Percentiles rank a stretch among this genome's conserved stretches.
These are phyloP conservation scores for Bubo bubo DNA, from an alignment of 2,113 vertebrate genomes.

Conservation along the genomic window DNA sequence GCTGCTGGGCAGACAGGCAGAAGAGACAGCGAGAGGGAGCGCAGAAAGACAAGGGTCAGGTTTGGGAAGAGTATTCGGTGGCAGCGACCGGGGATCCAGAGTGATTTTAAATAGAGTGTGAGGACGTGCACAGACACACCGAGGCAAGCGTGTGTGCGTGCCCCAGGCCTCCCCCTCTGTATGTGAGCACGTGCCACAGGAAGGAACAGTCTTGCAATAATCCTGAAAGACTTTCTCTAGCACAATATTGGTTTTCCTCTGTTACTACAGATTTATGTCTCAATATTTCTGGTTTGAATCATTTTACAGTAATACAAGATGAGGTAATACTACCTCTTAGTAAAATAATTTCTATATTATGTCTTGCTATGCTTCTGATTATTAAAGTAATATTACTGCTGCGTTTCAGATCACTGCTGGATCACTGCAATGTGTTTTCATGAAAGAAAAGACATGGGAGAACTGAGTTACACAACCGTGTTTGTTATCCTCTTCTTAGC, in stretches of 20 bases:
- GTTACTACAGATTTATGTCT: neutral
- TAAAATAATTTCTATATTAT: neutral
- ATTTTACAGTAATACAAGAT: rapidly evolving
- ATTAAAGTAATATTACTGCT: neutral
- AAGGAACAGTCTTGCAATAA: rapidly evolving
- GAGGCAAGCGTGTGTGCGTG: rapidly evolving
- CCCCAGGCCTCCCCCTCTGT: neutral
- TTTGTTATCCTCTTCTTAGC: conserved; percentile 52
- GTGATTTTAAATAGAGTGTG: rapidly evolving
- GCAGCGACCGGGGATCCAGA: neutral
- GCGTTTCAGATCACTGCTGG: neutral
- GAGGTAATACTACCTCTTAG: neutral
- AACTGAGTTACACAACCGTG: neutral
- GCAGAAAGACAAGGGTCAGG: neutral
- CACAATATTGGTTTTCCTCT: neutral
- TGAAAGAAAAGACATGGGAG: neutral
- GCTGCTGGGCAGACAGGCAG: neutral
- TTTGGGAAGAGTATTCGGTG: neutral
- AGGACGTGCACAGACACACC: too few relatives aligned
- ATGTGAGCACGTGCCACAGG: rapidly evolving
- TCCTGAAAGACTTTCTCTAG: neutral
- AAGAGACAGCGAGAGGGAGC: neutral
- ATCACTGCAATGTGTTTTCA: neutral
- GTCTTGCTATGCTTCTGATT: neutral
- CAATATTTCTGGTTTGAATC: neutral